A percentile compares a stretch with the other conserved stretches of the same genome.
These are phyloP conservation scores for Sarcophaga rosellei DNA, from an alignment of 2,888 invertebrate species.

Conservation along the genomic window DNA sequence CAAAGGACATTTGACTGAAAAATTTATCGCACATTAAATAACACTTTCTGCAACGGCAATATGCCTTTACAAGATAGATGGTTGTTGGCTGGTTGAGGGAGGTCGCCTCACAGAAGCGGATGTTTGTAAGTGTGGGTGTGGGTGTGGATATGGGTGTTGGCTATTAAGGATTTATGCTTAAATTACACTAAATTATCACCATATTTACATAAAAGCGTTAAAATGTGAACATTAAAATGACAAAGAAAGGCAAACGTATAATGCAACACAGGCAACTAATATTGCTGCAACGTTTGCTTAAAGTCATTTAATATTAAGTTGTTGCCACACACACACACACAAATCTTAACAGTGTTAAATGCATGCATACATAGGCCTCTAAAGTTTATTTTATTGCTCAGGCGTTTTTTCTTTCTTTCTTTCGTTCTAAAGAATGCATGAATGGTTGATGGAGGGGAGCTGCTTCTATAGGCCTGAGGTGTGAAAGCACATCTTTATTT, in stretches of 20 bases:
- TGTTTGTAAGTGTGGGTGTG: slow-evolving; percentile 4
- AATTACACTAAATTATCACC: slow-evolving; percentile 61
- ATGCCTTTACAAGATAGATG: not conserved
- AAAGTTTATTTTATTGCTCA: slow-evolving; percentile 15
- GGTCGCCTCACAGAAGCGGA: too few relatives aligned
- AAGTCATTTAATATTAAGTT: slow-evolving; percentile 5
- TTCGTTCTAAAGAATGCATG: not conserved
- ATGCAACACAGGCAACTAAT: slow-evolving; percentile 28
- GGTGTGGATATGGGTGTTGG: slow-evolving; percentile 30
- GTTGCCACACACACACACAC: not conserved
- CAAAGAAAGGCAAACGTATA: slow-evolving; percentile 23
- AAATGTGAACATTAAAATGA: slow-evolving; percentile 39
- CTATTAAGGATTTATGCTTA: slow-evolving; percentile 62
- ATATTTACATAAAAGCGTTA: slow-evolving; percentile 56
- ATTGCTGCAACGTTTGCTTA: not conserved
- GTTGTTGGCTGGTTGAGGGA: not conserved
- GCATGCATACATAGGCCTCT: slow-evolving; percentile 32
- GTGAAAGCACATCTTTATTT: not conserved
- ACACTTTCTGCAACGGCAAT: slow-evolving; percentile 33
- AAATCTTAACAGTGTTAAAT: slow-evolving; percentile 42
- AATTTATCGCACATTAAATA: slow-evolving; percentile 51
- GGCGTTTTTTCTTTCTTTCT: not conserved
- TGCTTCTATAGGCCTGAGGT: not conserved
- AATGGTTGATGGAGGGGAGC: not conserved
- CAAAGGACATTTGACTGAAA: slow-evolving; percentile 29